Percentiles rank a stretch among this genome's conserved stretches.
These are phyloP conservation scores for Dryocosmus kuriphilus DNA, from an alignment of 2,888 invertebrate genomes.

Conservation along the genomic window DNA sequence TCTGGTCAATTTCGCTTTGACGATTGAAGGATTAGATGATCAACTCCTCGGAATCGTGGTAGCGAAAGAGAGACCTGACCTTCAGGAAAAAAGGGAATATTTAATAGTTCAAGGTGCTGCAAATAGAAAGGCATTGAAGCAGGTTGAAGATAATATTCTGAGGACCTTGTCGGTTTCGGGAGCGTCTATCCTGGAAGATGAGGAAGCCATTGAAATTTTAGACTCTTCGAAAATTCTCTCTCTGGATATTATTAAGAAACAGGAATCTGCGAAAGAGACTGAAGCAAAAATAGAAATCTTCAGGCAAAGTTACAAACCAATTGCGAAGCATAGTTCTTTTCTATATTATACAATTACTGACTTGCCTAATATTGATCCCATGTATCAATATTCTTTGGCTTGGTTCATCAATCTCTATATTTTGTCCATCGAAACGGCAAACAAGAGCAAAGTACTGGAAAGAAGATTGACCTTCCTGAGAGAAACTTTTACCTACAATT, in stretches of 20 bases:
- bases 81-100: constrained; percentile 89
- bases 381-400: constrained; percentile 92
- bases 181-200: constrained; percentile 95
- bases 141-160: constrained; percentile 92
- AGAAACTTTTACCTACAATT: constrained; percentile 88
- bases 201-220: constrained; percentile 91
- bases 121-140: constrained; percentile 89
- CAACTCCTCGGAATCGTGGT: constrained; percentile 91
- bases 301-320: constrained; percentile 86
- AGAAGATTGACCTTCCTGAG: constrained; percentile 85
- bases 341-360: constrained; percentile 91
- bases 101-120: constrained; percentile 88
- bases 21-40: constrained; percentile 89
- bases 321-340: constrained; percentile 89
- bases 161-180: constrained; percentile 89
- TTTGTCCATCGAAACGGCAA: constrained; percentile 86
- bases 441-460: constrained; percentile 85
- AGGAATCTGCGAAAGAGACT: constrained; percentile 87
- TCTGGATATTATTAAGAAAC: constrained; percentile 89
- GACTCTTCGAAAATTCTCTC: constrained; percentile 91
- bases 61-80: constrained; percentile 90
- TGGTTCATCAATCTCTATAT: constrained; percentile 93
- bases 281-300: constrained; percentile 88
- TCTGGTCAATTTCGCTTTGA: constrained; percentile 90
- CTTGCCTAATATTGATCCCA: constrained; percentile 90